These are phyloP conservation scores for Australoheros scitulus DNA, from an alignment of 2,113 vertebrate genomes.

Conservation along the genomic window DNA sequence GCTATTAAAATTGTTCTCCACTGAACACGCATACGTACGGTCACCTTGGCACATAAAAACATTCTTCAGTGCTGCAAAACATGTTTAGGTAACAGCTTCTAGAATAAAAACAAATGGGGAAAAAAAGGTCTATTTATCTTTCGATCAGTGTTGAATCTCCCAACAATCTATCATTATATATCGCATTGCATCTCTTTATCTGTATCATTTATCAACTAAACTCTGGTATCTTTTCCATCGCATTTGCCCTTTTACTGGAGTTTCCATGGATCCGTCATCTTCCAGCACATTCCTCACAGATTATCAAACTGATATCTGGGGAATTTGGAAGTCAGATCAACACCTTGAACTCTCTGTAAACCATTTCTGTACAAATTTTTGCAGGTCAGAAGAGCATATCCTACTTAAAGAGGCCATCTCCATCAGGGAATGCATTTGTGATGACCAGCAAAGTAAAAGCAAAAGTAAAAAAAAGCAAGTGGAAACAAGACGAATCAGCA, in stretches of 20 bases:
- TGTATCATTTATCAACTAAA: neutral
- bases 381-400: neutral
- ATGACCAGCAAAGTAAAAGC: neutral
- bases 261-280: neutral
- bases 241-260: neutral
- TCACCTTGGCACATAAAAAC: slow-evolving; percentile 49
- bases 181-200: neutral
- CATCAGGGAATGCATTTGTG: neutral
- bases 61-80: slow-evolving; percentile 20
- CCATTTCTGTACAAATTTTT: neutral
- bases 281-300: neutral
- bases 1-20: slow-evolving; percentile 63
- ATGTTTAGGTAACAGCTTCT: neutral
- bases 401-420: neutral
- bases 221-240: neutral
- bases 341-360: neutral
- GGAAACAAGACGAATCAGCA: neutral
- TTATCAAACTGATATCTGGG: neutral
- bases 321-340: neutral
- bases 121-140: neutral
- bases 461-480: slow-evolving; percentile 11
- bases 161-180: neutral
- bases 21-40: slow-evolving; percentile 3
- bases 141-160: neutral
- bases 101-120: slow-evolving; percentile 13